Evolutionary conservation across 2,113 vertebrate species (phyloP), one percentile per base, ranked within the genome.

Genomic region (Perca fluviatilis): DNA sequence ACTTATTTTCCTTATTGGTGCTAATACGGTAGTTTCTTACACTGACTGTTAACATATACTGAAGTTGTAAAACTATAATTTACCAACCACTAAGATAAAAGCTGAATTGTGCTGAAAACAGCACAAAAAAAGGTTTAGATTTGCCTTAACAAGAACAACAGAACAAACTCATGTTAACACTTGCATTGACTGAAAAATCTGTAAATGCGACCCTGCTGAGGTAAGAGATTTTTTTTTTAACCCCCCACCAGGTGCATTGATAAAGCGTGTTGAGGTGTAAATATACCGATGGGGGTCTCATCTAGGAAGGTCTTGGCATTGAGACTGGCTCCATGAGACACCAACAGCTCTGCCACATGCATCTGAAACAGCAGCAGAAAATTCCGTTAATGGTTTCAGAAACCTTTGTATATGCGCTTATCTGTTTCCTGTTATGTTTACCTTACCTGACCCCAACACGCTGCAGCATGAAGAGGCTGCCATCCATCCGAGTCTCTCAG

Each of bases 361-460:
- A 99, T 97, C 98, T 99, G 91, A 72, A 88, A 77, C 73, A 83
- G 50, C 74, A 60, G 33, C 9, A 36, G 33, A 14, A 65, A 61
- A 87, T 60, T 10, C 51, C 10, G 18, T 75, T 21, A 67, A 63
- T 11, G 40, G 5, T 16, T 54, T 56, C 7, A 43, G 18, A 46
- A 63, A 47, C 64, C 49, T 69, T 50, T 68, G 57, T 4, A 18
- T 4, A 19, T 0, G 58, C 23, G 58, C 47, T 68, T 40, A 66
- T 82, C 50, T 15, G 68, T 51, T 79, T 88, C 83, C 77, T 75
- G 79, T 74, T 72, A 40, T 64, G 79, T 81, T 84, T 62, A 40
- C 83, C 83, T 91, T 88, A 99, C 98, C 96, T 99, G 98, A 90
- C 98, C 98, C 98, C 98, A 99, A 95, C 98, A 99, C 6, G 97